Evolutionary conservation across 2,797 vertebrate species (phyloP).

Genomic region (Parauchenoglanis ngamensis): DNA sequence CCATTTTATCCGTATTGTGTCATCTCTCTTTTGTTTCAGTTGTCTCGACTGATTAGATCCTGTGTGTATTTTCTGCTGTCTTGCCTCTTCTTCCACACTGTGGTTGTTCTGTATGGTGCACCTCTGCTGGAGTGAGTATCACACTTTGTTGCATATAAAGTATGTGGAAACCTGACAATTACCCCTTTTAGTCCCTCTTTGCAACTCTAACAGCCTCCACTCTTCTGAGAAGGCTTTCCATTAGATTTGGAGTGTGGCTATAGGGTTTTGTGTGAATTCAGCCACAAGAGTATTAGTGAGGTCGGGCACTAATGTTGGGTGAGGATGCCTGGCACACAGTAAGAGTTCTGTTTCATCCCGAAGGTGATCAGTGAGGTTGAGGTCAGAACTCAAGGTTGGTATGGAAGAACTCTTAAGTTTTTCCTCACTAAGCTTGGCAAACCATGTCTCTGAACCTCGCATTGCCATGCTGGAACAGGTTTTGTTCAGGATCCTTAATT

Average conservation of each 20-base stretch:
- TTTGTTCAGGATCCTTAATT: neutral
- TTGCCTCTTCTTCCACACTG: constrained; percentile 64
- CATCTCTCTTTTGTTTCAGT: constrained; percentile 70
- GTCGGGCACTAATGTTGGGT: neutral
- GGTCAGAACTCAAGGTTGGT: neutral
- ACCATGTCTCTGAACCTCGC: neutral
- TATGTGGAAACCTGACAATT: too few relatives aligned
- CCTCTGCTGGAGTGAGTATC: constrained; percentile 92
- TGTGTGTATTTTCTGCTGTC: constrained; percentile 89
- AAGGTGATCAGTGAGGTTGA: neutral
- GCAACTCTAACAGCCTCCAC: too few relatives aligned
- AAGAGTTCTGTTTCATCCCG: neutral
- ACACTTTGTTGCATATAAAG: neutral
- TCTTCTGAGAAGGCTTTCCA: neutral
- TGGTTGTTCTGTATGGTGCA: constrained; percentile 94
- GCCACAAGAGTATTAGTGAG: neutral
- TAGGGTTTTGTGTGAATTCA: neutral
- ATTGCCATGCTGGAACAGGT: neutral
- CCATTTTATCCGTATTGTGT: neutral
- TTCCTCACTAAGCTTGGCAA: neutral
- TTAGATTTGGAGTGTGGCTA: neutral
- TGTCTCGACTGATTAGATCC: constrained; percentile 85
- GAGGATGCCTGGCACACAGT: neutral
- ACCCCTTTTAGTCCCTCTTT: neutral
- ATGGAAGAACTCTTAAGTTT: neutral